phyloP scores from a whole-genome alignment of 2,113 vertebrate species.

The Mugil cephalus region DNA sequence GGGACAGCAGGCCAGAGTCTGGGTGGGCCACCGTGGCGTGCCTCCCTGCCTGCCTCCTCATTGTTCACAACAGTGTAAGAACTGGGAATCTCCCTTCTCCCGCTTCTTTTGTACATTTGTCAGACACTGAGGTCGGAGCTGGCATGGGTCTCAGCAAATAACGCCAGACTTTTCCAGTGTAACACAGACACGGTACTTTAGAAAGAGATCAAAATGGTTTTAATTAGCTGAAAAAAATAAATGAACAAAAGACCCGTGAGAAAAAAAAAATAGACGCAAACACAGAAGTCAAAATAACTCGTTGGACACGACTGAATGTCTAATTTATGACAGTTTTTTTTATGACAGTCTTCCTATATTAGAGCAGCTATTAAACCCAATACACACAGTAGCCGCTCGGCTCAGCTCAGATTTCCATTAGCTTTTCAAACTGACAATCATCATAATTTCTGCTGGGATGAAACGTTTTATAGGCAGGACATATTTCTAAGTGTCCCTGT shows the following conservation, averaged over 20 bases:
- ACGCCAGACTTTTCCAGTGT: conserved; percentile 10
- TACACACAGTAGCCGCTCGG: conserved; percentile 40
- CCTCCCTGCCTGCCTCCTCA: conserved; percentile 53
- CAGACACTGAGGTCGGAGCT: conserved; percentile 48
- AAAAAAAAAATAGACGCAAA: conserved; percentile 15
- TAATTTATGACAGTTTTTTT: conserved; percentile 60
- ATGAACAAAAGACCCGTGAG: not conserved
- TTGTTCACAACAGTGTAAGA: conserved; percentile 58
- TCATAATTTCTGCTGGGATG: conserved; percentile 63
- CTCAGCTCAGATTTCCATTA: conserved; percentile 64
- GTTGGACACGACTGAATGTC: conserved; percentile 26
- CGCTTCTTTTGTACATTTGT: conserved; percentile 60
- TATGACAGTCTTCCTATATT: conserved; percentile 58
- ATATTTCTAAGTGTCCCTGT: conserved; percentile 47
- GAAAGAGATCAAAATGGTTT: conserved; percentile 5
- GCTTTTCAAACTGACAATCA: conserved; percentile 61
- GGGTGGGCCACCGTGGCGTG: conserved; percentile 79
- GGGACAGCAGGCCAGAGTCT: conserved; percentile 79
- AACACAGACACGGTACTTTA: not conserved
- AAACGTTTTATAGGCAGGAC: conserved; percentile 62
- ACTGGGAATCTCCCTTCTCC: conserved; percentile 40
- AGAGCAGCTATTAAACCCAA: conserved; percentile 53
- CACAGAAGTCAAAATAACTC: conserved; percentile 32
- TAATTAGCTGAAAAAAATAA: conserved; percentile 1
- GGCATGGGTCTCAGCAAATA: conserved; percentile 36